Evolutionary conservation across 2,113 vertebrate species (phyloP), one percentile per base, ranked within the genome.

Genomic region (Serilophus lunatus): DNA sequence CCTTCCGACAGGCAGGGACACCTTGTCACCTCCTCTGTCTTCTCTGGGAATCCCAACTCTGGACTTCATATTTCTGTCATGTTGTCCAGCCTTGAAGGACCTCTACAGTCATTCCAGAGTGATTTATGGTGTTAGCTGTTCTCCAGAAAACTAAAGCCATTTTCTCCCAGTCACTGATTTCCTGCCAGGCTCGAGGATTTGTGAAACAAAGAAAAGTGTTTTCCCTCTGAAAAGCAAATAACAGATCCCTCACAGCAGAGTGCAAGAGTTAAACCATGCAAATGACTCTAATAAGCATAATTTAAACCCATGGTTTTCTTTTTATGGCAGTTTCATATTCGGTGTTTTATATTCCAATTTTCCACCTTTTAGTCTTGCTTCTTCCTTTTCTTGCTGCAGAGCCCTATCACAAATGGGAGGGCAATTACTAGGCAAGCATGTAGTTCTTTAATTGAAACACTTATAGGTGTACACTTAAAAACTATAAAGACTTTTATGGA

Each of bases 391-490:
- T 50, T 84, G 70, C 92, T 83, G 77, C 70, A 26, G 75, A 95
- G 92, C 88, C 75, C 93, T 94, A 90, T 93, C 92, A 97, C 66
- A 80, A 96, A 97, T 84, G 92, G 90, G 96, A 97, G 96, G 91
- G 89, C 92, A 97, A 96, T 98, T 97, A 98, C 92, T 74, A 93
- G 95, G 92, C 86, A 94, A 86, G 89, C 77, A 88, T 97, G 95
- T 96, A 94, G 92, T 92, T 96, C 93, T 97, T 97, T 98, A 98
- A 98, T 97, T 97, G 97, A 97, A 98, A 97, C 97, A 97, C 97
- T 98, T 97, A 97, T 8, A 88, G 95, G 92, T 97, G 83, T 93
- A 92, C 80, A 92, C 95, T 96, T 95, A 93, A 96, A 98, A 97
- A 97, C 97, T 96, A 87, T 92, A 95, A 97, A 97, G 97, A 95